A percentile compares a stretch with the other conserved stretches of the same genome.
phyloP scores from a whole-genome alignment of 2,888 invertebrate genomes.

The Caenorhabditis sinica region DNA sequence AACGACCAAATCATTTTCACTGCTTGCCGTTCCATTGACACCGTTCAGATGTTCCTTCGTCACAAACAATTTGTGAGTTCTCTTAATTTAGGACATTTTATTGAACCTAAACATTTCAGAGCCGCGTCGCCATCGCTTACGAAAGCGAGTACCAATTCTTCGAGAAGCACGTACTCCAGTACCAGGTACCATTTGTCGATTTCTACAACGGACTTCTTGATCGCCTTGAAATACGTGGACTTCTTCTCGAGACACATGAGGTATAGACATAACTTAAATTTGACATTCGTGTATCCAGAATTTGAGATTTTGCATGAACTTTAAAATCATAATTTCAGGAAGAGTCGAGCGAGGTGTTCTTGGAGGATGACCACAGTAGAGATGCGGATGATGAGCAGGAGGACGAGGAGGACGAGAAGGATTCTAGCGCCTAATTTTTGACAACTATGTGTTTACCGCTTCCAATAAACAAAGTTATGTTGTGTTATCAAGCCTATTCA shows the following conservation, averaged over 20 bases:
- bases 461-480: too few relatives aligned
- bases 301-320: too few relatives aligned
- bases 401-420: too few relatives aligned
- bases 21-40: neutral
- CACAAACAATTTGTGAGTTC: slow-evolving; percentile 28
- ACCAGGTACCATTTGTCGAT: slow-evolving; percentile 21
- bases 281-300: too few relatives aligned
- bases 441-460: too few relatives aligned
- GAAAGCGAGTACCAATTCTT: slow-evolving; percentile 36
- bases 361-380: too few relatives aligned
- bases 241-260: neutral
- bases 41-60: neutral
- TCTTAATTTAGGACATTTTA: neutral
- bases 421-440: too few relatives aligned
- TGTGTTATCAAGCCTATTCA: too few relatives aligned
- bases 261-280: neutral
- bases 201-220: slow-evolving; percentile 44
- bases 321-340: too few relatives aligned
- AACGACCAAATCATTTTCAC: slow-evolving; percentile 5
- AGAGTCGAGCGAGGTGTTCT: too few relatives aligned
- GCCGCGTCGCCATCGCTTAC: neutral
- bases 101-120: neutral
- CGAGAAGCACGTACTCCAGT: slow-evolving; percentile 34
- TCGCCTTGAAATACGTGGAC: neutral
- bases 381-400: too few relatives aligned